Percentiles rank a stretch among this genome's conserved stretches.
phyloP scores from a whole-genome alignment of 2,113 vertebrate genomes.

The Arothron firmamentum region DNA sequence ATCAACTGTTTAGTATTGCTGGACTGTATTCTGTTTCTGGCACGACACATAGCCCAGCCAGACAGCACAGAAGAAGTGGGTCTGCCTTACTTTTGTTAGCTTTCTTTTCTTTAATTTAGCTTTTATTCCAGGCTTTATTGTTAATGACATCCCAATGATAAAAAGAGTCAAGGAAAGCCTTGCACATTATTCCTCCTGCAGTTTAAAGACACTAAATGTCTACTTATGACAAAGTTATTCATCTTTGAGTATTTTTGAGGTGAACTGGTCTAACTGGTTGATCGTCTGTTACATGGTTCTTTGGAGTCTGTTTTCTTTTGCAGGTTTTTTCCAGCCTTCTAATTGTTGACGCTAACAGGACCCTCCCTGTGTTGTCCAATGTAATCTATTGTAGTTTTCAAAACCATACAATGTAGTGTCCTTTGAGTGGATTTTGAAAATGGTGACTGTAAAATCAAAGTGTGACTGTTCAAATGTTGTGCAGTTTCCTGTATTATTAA shows the following conservation, averaged over 20 bases:
- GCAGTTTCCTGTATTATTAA: background rate
- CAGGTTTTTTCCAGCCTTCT: slow-evolving; percentile 7
- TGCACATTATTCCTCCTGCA: background rate
- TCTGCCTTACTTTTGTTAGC: slow-evolving; percentile 28
- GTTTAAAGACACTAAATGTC: slow-evolving; percentile 3
- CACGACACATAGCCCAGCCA: slow-evolving; percentile 27
- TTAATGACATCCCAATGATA: no score
- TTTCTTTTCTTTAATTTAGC: background rate
- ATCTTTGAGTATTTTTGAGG: background rate
- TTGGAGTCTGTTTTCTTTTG: slow-evolving; percentile 27
- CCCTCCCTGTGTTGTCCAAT: slow-evolving; percentile 3
- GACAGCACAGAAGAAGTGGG: slow-evolving; percentile 41
- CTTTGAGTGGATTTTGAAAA: background rate
- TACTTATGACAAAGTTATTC: slow-evolving; percentile 5
- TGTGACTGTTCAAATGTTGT: background rate
- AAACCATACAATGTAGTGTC: background rate
- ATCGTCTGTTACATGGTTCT: slow-evolving; percentile 30
- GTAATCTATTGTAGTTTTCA: slow-evolving; percentile 9
- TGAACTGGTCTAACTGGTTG: slow-evolving; percentile 60
- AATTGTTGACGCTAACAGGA: background rate
- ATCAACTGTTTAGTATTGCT: slow-evolving; percentile 45
- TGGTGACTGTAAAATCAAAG: background rate
- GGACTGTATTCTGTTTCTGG: slow-evolving; percentile 31
- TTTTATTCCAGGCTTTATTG: no score
- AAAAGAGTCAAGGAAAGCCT: background rate